These are phyloP conservation scores for Channallabes apus DNA, from an alignment of 2,797 vertebrate genomes.

Conservation along the genomic window DNA sequence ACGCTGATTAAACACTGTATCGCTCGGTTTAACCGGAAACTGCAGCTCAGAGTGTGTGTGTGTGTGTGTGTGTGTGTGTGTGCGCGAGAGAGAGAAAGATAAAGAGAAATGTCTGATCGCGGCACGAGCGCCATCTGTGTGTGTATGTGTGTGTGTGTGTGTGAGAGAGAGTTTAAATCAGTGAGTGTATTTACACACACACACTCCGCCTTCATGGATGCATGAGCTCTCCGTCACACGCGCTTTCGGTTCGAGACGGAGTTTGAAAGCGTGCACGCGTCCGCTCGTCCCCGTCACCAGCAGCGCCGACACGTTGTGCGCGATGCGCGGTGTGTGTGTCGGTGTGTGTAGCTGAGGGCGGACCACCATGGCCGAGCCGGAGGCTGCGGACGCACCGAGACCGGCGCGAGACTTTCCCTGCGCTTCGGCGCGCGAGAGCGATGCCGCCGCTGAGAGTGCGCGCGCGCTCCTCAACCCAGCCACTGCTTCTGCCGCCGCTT, in stretches of 20 bases:
- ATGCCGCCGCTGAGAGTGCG: slow-evolving; percentile 53
- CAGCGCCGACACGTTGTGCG: neutral
- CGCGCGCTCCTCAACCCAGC: slow-evolving; percentile 74
- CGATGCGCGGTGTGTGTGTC: slow-evolving; percentile 35
- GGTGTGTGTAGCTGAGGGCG: slow-evolving; percentile 59
- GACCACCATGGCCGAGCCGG: slow-evolving; percentile 75
- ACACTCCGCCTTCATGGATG: slow-evolving; percentile 39
- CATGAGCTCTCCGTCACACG: slow-evolving; percentile 24
- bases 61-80: slow-evolving; percentile 21
- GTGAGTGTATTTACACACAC: neutral
- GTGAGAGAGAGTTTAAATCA: slow-evolving; percentile 12
- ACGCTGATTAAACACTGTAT: neutral
- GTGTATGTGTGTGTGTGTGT: too few species aligned
- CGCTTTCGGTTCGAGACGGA: neutral
- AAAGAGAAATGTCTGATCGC: slow-evolving; percentile 35
- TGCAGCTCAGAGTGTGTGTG: slow-evolving; percentile 43
- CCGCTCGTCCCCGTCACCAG: neutral
- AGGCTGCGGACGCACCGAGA: slow-evolving; percentile 74
- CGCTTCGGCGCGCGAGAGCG: slow-evolving; percentile 25
- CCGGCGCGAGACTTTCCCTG: slow-evolving; percentile 51
- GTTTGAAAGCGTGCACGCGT: neutral
- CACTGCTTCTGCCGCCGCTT: slow-evolving; percentile 65
- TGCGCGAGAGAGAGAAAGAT: neutral
- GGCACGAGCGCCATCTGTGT: slow-evolving; percentile 56
- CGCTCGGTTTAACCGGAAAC: neutral